Conservation (phyloP, 2,888 invertebrate species). For the Sesia apiformis region DNA sequence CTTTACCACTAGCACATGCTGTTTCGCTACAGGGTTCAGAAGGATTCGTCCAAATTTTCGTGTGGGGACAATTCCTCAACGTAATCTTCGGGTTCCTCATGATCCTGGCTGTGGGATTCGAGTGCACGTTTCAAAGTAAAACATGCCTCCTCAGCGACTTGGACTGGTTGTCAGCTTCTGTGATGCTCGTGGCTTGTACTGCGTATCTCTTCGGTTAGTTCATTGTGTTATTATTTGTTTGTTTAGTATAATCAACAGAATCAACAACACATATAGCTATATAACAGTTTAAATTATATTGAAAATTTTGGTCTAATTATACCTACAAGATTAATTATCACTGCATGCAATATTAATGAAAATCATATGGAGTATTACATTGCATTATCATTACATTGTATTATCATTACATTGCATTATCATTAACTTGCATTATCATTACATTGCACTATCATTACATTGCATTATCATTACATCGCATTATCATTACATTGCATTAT, state of each 20-base stretch:
- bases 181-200: conserved; percentile 10
- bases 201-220: conserved; percentile 24
- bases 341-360: too few relatives aligned
- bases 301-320: too few relatives aligned
- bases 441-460: too few relatives aligned
- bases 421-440: too few relatives aligned
- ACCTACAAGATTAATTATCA: too few relatives aligned
- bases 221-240: conserved; percentile 14
- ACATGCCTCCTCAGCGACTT: conserved; percentile 20
- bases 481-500: too few relatives aligned
- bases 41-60: conserved; percentile 34
- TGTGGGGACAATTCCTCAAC: conserved; percentile 26
- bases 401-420: too few relatives aligned
- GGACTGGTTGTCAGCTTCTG: conserved; percentile 32
- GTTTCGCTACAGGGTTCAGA: conserved; percentile 26
- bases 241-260: neutral
- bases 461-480: too few relatives aligned
- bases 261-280: neutral
- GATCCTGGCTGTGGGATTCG: conserved; percentile 10
- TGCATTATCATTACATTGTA: too few relatives aligned
- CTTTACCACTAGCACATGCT: too few relatives aligned
- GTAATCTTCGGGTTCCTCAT: conserved; percentile 23
- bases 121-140: conserved; percentile 16
- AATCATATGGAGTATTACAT: too few relatives aligned
- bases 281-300: too few relatives aligned